phyloP scores from a whole-genome alignment of 2,113 vertebrate species.

The Toxostoma redivivum region DNA sequence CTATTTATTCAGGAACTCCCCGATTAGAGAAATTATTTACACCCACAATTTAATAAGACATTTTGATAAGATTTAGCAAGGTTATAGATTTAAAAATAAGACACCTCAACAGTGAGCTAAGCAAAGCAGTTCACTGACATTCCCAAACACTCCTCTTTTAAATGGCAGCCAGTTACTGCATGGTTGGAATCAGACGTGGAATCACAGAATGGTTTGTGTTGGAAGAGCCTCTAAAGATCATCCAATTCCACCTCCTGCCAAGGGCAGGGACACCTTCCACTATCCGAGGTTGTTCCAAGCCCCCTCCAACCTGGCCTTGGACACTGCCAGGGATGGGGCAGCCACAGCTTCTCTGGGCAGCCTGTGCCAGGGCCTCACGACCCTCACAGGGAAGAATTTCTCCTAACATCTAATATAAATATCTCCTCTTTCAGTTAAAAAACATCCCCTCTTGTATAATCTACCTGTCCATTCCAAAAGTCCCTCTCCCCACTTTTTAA shows the following conservation, averaged over 20 bases:
- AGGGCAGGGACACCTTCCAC: background rate
- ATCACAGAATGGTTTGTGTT: background rate
- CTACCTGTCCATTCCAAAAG: background rate
- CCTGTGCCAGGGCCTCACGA: background rate
- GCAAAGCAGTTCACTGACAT: background rate
- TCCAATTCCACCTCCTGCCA: background rate
- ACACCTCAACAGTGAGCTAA: background rate
- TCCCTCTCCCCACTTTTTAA: background rate
- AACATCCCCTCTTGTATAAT: background rate
- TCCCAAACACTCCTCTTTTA: background rate
- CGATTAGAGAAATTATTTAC: background rate
- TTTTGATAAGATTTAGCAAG: background rate
- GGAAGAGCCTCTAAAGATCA: background rate
- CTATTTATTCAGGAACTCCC: background rate
- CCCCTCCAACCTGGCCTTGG: background rate
- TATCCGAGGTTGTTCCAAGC: rapidly evolving
- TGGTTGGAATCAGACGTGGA: background rate
- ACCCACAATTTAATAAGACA: background rate
- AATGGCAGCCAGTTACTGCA: background rate
- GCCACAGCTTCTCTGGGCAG: background rate
- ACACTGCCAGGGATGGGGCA: background rate
- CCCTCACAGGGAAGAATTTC: background rate
- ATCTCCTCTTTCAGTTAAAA: background rate
- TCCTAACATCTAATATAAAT: background rate
- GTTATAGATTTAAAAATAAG: background rate